These are phyloP conservation scores for Terebella lapidaria DNA, from an alignment of 2,888 invertebrate genomes.

Conservation along the genomic window DNA sequence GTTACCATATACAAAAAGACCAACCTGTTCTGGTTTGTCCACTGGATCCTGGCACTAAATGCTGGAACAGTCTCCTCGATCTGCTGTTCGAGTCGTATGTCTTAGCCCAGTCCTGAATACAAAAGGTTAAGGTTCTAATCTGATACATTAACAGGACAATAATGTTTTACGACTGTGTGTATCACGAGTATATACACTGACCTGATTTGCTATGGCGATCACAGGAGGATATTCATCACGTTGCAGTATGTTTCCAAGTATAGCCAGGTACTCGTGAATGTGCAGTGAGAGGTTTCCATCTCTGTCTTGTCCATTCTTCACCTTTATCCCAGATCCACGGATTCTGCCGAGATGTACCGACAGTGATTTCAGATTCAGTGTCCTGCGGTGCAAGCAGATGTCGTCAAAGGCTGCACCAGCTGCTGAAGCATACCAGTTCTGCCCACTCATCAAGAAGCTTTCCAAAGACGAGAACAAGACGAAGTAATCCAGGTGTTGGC, in stretches of 20 bases:
- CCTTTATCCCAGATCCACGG: not conserved
- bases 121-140: too few species aligned
- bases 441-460: not conserved
- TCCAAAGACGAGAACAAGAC: not conserved
- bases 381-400: not conserved
- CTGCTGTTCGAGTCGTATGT: too few species aligned
- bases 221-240: not conserved
- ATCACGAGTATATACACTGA: too few species aligned
- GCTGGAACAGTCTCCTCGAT: too few species aligned
- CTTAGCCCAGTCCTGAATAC: too few species aligned
- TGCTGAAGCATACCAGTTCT: not conserved
- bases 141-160: too few species aligned
- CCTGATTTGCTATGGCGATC: constrained; percentile 3
- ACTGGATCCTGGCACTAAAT: too few species aligned
- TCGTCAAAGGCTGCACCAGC: not conserved
- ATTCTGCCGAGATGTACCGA: not conserved
- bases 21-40: too few species aligned
- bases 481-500: constrained; percentile 5
- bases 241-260: not conserved
- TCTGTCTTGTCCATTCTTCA: not conserved
- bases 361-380: not conserved
- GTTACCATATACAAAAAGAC: too few species aligned
- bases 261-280: constrained; percentile 1
- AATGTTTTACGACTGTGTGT: too few species aligned
- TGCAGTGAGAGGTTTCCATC: constrained; percentile 1